A percentile compares a stretch with the other conserved stretches of the same genome.
Evolutionary conservation across 2,888 invertebrate species (phyloP).

Genomic region (Brachypterus glaber): DNA sequence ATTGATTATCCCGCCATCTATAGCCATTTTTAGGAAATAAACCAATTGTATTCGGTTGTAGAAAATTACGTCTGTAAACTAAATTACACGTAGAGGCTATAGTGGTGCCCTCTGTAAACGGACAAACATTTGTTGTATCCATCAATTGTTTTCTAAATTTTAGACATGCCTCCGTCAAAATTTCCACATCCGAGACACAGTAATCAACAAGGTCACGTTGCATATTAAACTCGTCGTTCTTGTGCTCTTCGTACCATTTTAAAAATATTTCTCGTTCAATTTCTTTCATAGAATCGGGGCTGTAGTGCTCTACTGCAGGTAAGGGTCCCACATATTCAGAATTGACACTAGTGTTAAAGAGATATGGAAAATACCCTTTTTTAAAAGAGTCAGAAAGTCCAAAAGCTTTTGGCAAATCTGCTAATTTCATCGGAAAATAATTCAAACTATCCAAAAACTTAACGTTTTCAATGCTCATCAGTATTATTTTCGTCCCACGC

Average conservation of each 20-base stretch:
- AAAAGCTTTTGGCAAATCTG: slow-evolving; percentile 19
- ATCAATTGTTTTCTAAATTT: too few species aligned
- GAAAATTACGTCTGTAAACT: too few species aligned
- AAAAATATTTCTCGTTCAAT: slow-evolving; percentile 10
- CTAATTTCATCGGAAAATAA: slow-evolving; percentile 21
- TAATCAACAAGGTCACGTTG: slow-evolving; percentile 24
- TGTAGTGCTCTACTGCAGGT: slow-evolving; percentile 13
- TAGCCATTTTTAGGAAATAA: too few species aligned
- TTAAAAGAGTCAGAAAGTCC: slow-evolving; percentile 13
- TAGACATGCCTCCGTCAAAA: slow-evolving; percentile 25
- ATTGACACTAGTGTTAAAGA: slow-evolving; percentile 18
- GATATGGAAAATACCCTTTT: slow-evolving; percentile 23
- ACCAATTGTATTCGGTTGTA: too few species aligned
- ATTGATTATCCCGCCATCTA: too few species aligned
- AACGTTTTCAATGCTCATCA: slow-evolving; percentile 13
- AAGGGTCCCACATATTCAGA: slow-evolving; percentile 14
- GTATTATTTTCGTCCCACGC: slow-evolving; percentile 15
- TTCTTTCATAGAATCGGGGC: slow-evolving; percentile 9
- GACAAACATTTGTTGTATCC: slow-evolving; percentile 16
- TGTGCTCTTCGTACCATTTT: slow-evolving; percentile 12
- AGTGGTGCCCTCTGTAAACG: slow-evolving; percentile 25
- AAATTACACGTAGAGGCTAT: slow-evolving; percentile 26
- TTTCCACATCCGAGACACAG: slow-evolving; percentile 22
- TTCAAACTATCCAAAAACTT: slow-evolving; percentile 25
- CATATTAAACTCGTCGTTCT: too few species aligned